Evolutionary conservation across 2,888 invertebrate species (phyloP), one percentile per base, ranked within the genome.

Genomic region (Oxycera nigricornis): DNA sequence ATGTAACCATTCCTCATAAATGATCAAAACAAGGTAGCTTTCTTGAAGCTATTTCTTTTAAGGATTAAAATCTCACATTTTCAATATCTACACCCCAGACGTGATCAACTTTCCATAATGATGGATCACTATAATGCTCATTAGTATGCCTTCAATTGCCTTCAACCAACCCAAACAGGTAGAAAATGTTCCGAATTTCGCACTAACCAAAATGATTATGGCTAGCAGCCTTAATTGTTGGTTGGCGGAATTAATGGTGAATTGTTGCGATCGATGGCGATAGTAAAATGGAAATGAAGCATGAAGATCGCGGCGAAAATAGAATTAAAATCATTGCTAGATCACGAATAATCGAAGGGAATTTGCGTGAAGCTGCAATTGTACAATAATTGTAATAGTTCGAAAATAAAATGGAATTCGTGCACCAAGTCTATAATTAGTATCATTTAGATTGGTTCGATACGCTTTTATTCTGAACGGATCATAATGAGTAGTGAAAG

Each of bases 351-450:
- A 31, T 26, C 24, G 28, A 61, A 14, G 28, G 6, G 41, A 68
- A 26, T 22, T 41, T 28, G 28, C 39, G 50, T 26, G n/a, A 22
- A 68, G 17, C 28, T 46, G 26, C 41, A 11, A 50, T 68, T 26
- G 17, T 26, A 46, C 26, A 41, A 68, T 61, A 61, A 61, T 61
- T n/a, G 61, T 31, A n/a, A 28, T 46, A 68, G 50, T 28, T 46
- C 46, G 67, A 68, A 24, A n/a, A n/a, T n/a, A n/a, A 68, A 41
- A 68, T 68, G 50, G 67, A 50, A 50, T 41, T 68, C 67, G 67
- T 68, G 67, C 28, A 46, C 67, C 67, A 28, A 24, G 67, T 39
- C 28, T 46, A 50, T 68, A 68, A 68, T 68, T 68, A 68, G 50
- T 50, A 46, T 46, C 46, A 68, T 68, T 68, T 68, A 68, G 50